phyloP scores from a whole-genome alignment of 1,140 invertebrate species.

The Lordiphosa stackelbergi region DNA sequence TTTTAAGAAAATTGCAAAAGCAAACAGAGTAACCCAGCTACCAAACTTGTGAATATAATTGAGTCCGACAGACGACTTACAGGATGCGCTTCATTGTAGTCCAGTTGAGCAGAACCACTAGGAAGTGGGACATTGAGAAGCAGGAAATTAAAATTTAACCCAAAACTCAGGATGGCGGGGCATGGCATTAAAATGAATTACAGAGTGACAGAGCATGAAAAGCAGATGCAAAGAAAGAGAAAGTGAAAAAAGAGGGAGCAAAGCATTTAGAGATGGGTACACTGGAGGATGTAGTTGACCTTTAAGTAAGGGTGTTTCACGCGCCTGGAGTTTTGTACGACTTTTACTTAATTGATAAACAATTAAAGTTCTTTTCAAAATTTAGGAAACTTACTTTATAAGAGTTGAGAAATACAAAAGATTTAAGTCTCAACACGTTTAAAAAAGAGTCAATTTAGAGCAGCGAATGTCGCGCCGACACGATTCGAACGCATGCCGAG shows the following conservation, averaged over 20 bases:
- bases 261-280: conserved; percentile 1
- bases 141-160: conserved; percentile 68
- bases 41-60: conserved; percentile 9
- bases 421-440: no score
- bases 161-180: conserved; percentile 34
- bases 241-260: not conserved
- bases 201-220: conserved; percentile 8
- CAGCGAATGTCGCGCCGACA: no score
- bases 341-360: no score
- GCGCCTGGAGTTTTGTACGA: no score
- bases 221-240: conserved; percentile 1
- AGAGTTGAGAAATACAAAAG: no score
- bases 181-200: conserved; percentile 61
- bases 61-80: conserved; percentile 6
- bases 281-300: not conserved
- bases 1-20: conserved; percentile 1
- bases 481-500: no score
- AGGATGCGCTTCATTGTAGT: conserved; percentile 3
- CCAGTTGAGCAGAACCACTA: conserved; percentile 11
- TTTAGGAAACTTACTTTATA: no score
- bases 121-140: conserved; percentile 59
- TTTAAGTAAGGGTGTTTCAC: no score
- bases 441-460: no score
- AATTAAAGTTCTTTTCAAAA: no score
- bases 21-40: conserved; percentile 1